Evolutionary conservation across 1,140 invertebrate genomes (phyloP), one percentile per base, ranked within the genome.

Genomic region (Euwallacea fornicatus): DNA sequence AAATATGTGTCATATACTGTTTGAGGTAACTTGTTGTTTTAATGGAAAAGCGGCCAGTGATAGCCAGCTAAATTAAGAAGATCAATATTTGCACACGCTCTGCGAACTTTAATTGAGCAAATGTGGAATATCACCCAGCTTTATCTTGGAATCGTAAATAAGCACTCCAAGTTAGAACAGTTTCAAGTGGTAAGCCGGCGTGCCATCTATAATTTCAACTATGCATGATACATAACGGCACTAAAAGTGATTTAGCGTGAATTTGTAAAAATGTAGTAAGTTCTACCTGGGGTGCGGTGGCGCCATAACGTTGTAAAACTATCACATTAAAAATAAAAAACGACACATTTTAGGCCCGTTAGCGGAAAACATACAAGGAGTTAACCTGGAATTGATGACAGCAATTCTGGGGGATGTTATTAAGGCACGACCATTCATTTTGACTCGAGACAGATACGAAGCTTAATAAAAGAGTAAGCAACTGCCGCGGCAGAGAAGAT

Each of bases 351-450:
- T 71, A 66, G 69, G 69, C 69, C 69, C 69, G 69, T 71, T 71
- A 71, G 62, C 69, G 53, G 69, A 71, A 71, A 65, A 71, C 69
- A 71, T 71, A 71, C 69, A 71, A 71, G 69, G 54, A 71, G 69
- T 71, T 71, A 71, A 71, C 69, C 62, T 71, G 69, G 62, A 71
- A 71, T 71, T 71, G 69, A 71, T 71, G 69, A 71, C 69, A 71
- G 69, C 69, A 71, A 66, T 71, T 71, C 69, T 71, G 69, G 69
- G 69, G 62, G 69, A 76, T 82, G 81, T 65, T 82, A 78, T 80
- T 78, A 79, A 74, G 79, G 79, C 73, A 78, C 77, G 50, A 82
- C 73, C 76, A 82, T 81, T 75, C 63, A 73, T 75, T 64, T 71
- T 74, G 73, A 61, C 71, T 64, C 50, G 72, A 73, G 73, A 77